Conservation (phyloP, 2,888 invertebrate genomes). For the Epinotia ramella region DNA sequence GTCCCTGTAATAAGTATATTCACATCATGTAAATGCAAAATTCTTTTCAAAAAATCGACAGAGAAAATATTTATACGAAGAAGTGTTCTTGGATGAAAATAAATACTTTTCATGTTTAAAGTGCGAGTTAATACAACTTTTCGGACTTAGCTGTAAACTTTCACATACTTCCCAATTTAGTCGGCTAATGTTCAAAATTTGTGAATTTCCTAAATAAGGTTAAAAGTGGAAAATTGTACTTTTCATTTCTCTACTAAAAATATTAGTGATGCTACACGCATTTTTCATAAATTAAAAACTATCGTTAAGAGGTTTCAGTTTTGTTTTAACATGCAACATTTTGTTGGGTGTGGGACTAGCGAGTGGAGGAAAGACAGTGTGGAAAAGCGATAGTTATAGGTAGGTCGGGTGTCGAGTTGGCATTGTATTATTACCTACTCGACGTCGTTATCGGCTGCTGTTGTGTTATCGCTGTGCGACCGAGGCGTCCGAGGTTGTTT, state of each 20-base stretch:
- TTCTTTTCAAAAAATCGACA: background rate
- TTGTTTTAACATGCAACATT: slow-evolving; percentile 68
- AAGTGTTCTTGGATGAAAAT: background rate
- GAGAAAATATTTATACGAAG: background rate
- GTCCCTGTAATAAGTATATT: background rate
- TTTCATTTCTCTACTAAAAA: background rate
- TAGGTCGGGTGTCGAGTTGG: slow-evolving; percentile 83
- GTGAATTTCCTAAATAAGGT: background rate
- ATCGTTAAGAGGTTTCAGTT: slow-evolving; percentile 41
- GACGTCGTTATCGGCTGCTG: slow-evolving; percentile 71
- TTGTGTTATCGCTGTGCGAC: slow-evolving; percentile 69
- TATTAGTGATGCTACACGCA: slow-evolving; percentile 34
- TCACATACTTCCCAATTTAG: slow-evolving; percentile 19
- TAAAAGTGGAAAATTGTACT: background rate
- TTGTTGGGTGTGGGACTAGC: slow-evolving; percentile 73
- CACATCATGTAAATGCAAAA: background rate
- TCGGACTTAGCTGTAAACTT: slow-evolving; percentile 21
- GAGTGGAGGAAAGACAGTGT: slow-evolving; percentile 72
- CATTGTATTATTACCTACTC: slow-evolving; percentile 75
- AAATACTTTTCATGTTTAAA: background rate
- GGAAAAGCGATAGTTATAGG: slow-evolving; percentile 79
- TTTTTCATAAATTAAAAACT: slow-evolving; percentile 35
- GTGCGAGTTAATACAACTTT: background rate
- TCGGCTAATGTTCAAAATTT: slow-evolving; percentile 24
- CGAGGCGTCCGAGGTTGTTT: slow-evolving; percentile 61